A percentile compares a stretch with the other conserved stretches of the same genome.
Conservation (phyloP, 1,140 invertebrate genomes). For the Apolygus lucorum region DNA sequence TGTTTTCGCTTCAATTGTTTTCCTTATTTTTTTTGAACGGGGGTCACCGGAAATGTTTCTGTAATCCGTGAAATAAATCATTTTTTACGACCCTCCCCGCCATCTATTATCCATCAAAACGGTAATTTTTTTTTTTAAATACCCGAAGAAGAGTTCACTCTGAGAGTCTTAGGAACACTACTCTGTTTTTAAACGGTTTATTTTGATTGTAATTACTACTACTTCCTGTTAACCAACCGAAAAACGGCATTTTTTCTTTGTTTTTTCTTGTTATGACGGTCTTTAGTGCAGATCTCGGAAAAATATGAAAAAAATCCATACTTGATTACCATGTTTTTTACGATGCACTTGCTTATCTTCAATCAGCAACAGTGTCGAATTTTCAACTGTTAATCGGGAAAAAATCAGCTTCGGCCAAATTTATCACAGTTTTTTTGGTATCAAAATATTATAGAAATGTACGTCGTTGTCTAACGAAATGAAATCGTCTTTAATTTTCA, state of each 20-base stretch:
- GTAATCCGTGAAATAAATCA: not conserved
- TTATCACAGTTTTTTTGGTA: too few species aligned
- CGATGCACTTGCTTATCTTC: not conserved
- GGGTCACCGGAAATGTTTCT: not conserved
- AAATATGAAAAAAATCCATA: not conserved
- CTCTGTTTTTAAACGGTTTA: not conserved
- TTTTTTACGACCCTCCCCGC: not conserved
- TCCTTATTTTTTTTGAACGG: not conserved
- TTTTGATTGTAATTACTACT: not conserved
- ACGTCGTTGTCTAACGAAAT: not conserved
- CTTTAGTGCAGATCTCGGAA: constrained; percentile 4
- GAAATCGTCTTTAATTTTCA: not conserved
- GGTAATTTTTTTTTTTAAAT: not conserved
- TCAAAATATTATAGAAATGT: not conserved
- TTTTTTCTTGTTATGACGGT: not conserved
- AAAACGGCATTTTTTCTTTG: not conserved
- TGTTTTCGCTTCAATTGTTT: not conserved
- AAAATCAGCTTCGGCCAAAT: too few species aligned
- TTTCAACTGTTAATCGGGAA: too few species aligned
- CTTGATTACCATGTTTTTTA: not conserved
- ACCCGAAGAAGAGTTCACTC: not conserved
- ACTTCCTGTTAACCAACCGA: not conserved
- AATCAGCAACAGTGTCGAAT: not conserved
- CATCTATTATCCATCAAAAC: not conserved
- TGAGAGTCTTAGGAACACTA: not conserved